phyloP scores from a whole-genome alignment of 2,113 vertebrate species.

The Poeciliopsis turrubarensis region DNA sequence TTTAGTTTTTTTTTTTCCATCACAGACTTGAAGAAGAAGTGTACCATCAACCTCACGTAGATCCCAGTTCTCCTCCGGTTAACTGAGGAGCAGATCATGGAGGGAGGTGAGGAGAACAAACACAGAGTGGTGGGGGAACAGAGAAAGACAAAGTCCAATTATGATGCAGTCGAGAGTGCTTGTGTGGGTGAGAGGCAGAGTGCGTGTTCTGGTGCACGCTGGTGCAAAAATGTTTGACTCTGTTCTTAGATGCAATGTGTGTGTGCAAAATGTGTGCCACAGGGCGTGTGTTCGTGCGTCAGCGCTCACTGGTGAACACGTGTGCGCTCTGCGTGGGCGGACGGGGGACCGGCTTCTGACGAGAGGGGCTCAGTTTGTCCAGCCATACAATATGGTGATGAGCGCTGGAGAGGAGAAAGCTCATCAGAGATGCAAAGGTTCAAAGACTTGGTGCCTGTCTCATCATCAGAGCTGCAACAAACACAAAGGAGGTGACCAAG shows the following conservation, averaged over 20 bases:
- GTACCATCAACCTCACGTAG: slow-evolving; percentile 45
- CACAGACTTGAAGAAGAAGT: slow-evolving; percentile 23
- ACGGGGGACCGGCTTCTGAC: slow-evolving; percentile 45
- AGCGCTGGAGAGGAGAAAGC: slow-evolving; percentile 61
- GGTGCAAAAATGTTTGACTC: slow-evolving; percentile 8
- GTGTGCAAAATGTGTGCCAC: slow-evolving; percentile 21
- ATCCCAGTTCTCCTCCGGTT: slow-evolving; percentile 26
- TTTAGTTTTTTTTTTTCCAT: not conserved
- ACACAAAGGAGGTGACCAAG: slow-evolving; percentile 70
- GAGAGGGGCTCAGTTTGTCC: slow-evolving; percentile 48
- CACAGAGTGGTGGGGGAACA: slow-evolving; percentile 11
- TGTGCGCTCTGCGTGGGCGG: slow-evolving; percentile 54
- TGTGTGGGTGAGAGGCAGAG: slow-evolving; percentile 1
- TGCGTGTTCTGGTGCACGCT: not conserved
- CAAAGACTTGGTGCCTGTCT: slow-evolving; percentile 73
- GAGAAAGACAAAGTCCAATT: slow-evolving; percentile 22
- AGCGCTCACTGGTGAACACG: slow-evolving; percentile 39
- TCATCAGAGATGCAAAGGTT: slow-evolving; percentile 76
- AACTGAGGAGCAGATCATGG: slow-evolving; percentile 37
- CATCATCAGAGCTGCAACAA: slow-evolving; percentile 68
- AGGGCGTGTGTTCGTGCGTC: slow-evolving; percentile 4
- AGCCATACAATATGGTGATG: slow-evolving; percentile 70
- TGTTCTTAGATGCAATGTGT: not conserved
- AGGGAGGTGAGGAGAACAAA: slow-evolving; percentile 37
- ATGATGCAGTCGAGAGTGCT: slow-evolving; percentile 7